Evolutionary conservation across 2,888 invertebrate species (phyloP), one percentile per base, ranked within the genome.

Genomic region (Sceliomorpha sp.): DNA sequence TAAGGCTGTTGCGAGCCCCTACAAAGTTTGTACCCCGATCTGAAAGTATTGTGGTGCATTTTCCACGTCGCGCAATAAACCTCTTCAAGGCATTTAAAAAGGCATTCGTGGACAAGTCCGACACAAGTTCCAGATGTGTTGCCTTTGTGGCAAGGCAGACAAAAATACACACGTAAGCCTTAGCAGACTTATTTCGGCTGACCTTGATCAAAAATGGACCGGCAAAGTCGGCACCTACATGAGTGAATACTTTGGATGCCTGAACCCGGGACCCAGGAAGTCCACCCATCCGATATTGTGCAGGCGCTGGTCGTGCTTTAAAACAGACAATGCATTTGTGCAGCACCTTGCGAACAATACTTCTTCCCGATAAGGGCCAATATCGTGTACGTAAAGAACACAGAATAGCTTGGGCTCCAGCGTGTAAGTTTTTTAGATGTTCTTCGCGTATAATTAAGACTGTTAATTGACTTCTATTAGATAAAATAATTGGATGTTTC

Each of bases 1-100:
- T 53, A 10, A 71, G 26, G n/a, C 13, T 37, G 7, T 32, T 51
- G 12, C 45, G 29, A 2, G 40, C 40, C 5, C 75, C 73, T 5
- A 71, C 34, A 42, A 77, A 78, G 36, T 74, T 77, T 0, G 70
- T 74, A 10, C 73, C 75, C 13, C 66, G 68, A 31, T 77, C 78
- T 8, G 67, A 70, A 26, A 39, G 66, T 1, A 77, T 34, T 1
- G 64, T 47, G 5, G 15, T 31, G 6, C 55, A 44, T 14, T 31
- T 39, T 3, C 75, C 74, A 12, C 74, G 17, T 2, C 74, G 40
- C 1, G 75, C 66, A 0, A 75, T 70, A 36, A 78, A 75, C 14
- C 77, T 50, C 15, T 20, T 20, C 5, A 20, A 20, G 3, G 20
- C 20, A 20, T 20, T 73, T 3, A 77, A 8, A 26, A 77, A 76